Evolutionary conservation across 1,140 invertebrate species (phyloP), one percentile per base, ranked within the genome.

Genomic region (Drosophila watanabei): DNA sequence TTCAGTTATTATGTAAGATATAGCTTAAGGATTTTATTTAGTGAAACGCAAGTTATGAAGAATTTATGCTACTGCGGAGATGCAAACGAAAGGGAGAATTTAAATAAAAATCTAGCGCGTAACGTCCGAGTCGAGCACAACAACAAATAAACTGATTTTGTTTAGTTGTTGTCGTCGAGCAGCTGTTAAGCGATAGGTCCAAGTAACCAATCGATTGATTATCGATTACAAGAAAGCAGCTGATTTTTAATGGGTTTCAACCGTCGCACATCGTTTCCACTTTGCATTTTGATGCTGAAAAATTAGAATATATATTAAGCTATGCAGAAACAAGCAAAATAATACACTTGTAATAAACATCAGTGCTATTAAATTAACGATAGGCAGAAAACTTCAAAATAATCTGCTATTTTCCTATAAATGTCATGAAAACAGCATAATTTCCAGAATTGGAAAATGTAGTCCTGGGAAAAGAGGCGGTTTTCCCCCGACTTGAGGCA

Each of bases 1-100:
- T 45, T 52, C 16, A 39, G 69, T 72, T 72, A 71, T 72, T 72
- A 72, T 49, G 30, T 72, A 72, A 72, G 52, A 39, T 30, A 33
- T 11, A 35, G n/a, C 14, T 6, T 11, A n/a, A 18, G 6, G n/a
- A n/a, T n/a, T n/a, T 32, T 48, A 14, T 39, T 39, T 7, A 13
- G 5, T 20, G 5, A 11, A 11, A 35, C 49, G 16, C 14, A 13
- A 20, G 28, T 49, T 33, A 20, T 30, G n/a, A 10, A 11, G 52
- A 51, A 18, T 41, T 48, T 48, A n/a, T 28, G 20, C 18, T 30
- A 63, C 51, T 75, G 71, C 41, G 41, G 30, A 63, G 41, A 16
- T 43, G 32, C 39, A 35, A 43, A 13, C 41, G 20, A 13, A 24
- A 60, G 63, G 32, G n/a, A 49, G 24, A 49, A 60, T 69, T 71